Percentiles rank a stretch among this genome's conserved stretches.
phyloP scores from a whole-genome alignment of 2,888 invertebrate genomes.

The Limnephilus rhombicus region DNA sequence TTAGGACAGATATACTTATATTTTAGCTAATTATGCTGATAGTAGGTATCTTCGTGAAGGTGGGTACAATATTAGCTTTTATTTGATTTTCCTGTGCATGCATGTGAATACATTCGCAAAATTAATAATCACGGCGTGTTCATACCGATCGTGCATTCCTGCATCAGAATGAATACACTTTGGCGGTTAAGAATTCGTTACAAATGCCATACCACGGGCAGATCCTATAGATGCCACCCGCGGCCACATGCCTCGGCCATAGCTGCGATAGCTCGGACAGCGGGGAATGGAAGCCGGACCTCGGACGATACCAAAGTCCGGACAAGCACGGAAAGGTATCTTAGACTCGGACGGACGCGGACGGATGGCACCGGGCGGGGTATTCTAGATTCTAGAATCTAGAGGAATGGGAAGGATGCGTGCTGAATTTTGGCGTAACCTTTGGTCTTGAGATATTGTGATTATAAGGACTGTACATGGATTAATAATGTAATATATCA shows the following conservation, averaged over 20 bases:
- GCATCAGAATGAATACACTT: slow-evolving; percentile 28
- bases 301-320: not conserved
- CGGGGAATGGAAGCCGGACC: not conserved
- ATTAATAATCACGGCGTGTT: not conserved
- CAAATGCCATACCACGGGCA: slow-evolving; percentile 46
- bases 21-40: too few relatives aligned
- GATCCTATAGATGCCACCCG: slow-evolving; percentile 55
- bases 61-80: not conserved
- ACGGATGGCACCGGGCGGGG: not conserved
- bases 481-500: too few relatives aligned
- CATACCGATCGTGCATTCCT: slow-evolving; percentile 6
- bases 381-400: not conserved
- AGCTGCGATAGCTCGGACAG: not conserved
- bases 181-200: slow-evolving; percentile 47
- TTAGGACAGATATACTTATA: too few relatives aligned
- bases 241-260: slow-evolving; percentile 35
- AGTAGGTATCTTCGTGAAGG: too few relatives aligned
- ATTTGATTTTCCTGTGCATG: not conserved
- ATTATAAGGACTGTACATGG: not conserved
- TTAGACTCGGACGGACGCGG: not conserved
- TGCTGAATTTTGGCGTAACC: not conserved
- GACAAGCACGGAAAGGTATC: not conserved
- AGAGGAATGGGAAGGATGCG: not conserved
- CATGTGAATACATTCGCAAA: not conserved
- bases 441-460: not conserved